phyloP scores from a whole-genome alignment of 2,797 vertebrate genomes.

The Poecile montanus region DNA sequence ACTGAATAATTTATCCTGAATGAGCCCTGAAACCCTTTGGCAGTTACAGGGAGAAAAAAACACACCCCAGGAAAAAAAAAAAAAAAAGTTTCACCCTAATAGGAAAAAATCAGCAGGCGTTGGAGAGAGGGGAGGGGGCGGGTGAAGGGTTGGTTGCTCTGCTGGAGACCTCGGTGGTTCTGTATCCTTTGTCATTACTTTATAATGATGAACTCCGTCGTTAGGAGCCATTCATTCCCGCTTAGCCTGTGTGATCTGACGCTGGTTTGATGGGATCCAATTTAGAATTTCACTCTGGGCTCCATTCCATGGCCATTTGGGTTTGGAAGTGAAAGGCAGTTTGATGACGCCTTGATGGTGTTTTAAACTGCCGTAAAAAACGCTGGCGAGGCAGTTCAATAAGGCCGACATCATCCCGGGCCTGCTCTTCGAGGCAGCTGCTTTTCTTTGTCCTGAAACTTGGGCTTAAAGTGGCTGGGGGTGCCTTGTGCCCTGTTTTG shows the following conservation, averaged over 20 bases:
- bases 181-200: constrained; percentile 60
- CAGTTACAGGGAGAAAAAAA: constrained; percentile 13
- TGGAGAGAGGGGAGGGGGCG: background rate
- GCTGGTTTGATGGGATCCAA: constrained; percentile 79
- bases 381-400: constrained; percentile 61
- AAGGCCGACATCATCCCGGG: background rate
- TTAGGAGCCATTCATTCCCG: constrained; percentile 74
- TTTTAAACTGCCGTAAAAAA: constrained; percentile 76
- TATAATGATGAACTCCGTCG: constrained; percentile 43
- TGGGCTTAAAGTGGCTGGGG: background rate
- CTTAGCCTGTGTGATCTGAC: constrained; percentile 69
- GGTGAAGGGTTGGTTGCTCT: constrained; percentile 9
- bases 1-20: constrained; percentile 65
- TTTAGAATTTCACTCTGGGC: constrained; percentile 78
- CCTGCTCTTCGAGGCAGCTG: background rate
- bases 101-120: background rate
- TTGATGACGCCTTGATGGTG: constrained; percentile 76
- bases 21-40: constrained; percentile 7
- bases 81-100: constrained; percentile 33
- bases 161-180: constrained; percentile 2
- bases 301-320: constrained; percentile 76
- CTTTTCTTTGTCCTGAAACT: background rate
- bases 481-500: background rate
- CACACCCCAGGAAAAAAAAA: background rate
- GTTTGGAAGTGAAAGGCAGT: constrained; percentile 73